Base-by-base conservation (phyloP, 1,140 invertebrate genomes). In the Hestina assimilis region DNA sequence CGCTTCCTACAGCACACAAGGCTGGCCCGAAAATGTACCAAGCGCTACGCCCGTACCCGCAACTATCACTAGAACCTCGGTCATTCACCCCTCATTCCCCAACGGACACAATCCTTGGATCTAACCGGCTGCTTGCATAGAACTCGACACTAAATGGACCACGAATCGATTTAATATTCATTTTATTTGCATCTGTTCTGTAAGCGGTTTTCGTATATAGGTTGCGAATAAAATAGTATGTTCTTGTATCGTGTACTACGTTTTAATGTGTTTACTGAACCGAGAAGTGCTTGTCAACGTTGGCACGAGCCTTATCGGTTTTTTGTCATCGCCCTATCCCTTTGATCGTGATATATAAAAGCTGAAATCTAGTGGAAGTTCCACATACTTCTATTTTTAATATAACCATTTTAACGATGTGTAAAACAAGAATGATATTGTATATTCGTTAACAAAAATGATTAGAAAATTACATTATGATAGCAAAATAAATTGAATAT, bases 61-160 rank as follows among this genome's bases (percentile, higher is more conserved):
- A n/a, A 71, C 73, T 20, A 62, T 75, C 23, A 74, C 74, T 28
- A 68, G 73, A 47, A 65, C 72, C 26, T 79, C 80, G 4, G 53
- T 80, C 26, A 61, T 70, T 23, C 79, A 79, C 63, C 60, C 66
- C 43, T 50, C 59, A 26, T 59, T 53, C 61, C 38, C 63, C 8
- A 65, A 75, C 46, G 59, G 59, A 8, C 70, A 70, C 19, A 76
- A 76, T 66, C 65, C 72, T 40, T 80, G 75, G 73, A 47, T 69
- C 15, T 80, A 77, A 83, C 26, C 14, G 40, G 26, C 29, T 54
- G 31, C 8, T 33, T 8, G 3, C 15, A 54, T 21, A 57, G 23
- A 56, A 42, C 35, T 28, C 17, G 15, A 26, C 54, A 15, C 8
- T 57, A 48, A 46, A 40, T 38, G 62, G 69, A 69, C 66, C 52